Evolutionary conservation across 2,113 vertebrate species (phyloP), one percentile per base, ranked within the genome.

Genomic region (Osmerus mordax): DNA sequence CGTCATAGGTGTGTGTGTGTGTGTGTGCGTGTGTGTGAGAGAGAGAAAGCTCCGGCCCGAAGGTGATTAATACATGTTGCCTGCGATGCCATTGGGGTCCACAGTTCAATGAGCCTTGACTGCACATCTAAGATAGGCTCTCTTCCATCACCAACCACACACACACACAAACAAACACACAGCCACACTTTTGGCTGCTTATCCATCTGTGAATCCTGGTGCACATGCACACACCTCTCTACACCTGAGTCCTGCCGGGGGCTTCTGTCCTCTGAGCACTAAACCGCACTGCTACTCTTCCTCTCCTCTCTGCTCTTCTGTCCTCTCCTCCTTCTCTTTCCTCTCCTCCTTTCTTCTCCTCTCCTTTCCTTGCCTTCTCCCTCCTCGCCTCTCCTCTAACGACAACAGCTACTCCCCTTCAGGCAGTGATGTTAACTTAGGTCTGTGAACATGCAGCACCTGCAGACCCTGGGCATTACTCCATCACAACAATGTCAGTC

Each of bases 311-410:
- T 56, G 72, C 70, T 66, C 74, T 64, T 32, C 53, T 32, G 8
- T n/a, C 51, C 76, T 77, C 75, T 76, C 66, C 76, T 73, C 85
- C 87, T 81, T n/a, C 18, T 16, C 18, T n/a, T 55, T 16, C 18
- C 54, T n/a, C 13, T 55, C 14, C 54, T n/a, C 18, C 54, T 55
- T 54, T 13, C 52, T 3, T 16, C 52, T 54, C 52, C 9, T 16
- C 16, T 11, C 76, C 47, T 58, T 68, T 78, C 59, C 51, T 25
- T 67, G 63, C 65, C 60, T 60, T 66, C 61, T 19, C 62, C 36
- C 65, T 76, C 78, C 75, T n/a, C 54, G 1, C 18, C 54, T 18
- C 1, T 54, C 52, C 16, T 16, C 16, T 54, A 2, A 54, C 52
- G 11, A 11, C 52, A 2, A 13, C 52, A 19, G 56, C n/a, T 19